Conservation (phyloP, 2,113 vertebrate genomes). For the Xenotilapia flavipinnis region DNA sequence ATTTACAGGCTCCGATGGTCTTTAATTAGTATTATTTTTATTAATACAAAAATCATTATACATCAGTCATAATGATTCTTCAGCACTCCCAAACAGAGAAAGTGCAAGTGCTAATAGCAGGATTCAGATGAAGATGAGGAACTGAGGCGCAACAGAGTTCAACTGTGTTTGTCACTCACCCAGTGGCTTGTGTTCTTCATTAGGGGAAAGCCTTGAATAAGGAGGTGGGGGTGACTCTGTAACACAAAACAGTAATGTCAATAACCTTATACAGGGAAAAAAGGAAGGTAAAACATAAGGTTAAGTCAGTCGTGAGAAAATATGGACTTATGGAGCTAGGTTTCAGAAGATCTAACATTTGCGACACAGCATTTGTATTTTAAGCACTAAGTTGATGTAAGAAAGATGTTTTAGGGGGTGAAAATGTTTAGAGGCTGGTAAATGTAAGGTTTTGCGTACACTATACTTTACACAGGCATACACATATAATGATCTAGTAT, state of each 20-base stretch:
- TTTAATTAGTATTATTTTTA: background rate
- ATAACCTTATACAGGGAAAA: background rate
- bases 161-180: constrained; percentile 73
- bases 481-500: background rate
- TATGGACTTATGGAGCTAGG: background rate
- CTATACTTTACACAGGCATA: background rate
- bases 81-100: background rate
- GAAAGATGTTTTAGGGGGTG: background rate
- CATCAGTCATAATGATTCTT: background rate
- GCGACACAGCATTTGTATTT: background rate
- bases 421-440: background rate
- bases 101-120: background rate
- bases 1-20: background rate
- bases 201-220: constrained; percentile 95
- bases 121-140: background rate
- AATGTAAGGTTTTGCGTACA: background rate
- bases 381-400: background rate
- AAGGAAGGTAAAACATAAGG: background rate
- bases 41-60: background rate
- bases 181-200: constrained; percentile 96
- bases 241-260: constrained; percentile 69
- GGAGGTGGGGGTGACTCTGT: constrained; percentile 97
- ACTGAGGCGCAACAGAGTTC: background rate
- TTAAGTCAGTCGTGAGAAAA: background rate
- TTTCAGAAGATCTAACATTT: background rate